Conservation (phyloP, 2,113 vertebrate species). For the Rutilus rutilus region DNA sequence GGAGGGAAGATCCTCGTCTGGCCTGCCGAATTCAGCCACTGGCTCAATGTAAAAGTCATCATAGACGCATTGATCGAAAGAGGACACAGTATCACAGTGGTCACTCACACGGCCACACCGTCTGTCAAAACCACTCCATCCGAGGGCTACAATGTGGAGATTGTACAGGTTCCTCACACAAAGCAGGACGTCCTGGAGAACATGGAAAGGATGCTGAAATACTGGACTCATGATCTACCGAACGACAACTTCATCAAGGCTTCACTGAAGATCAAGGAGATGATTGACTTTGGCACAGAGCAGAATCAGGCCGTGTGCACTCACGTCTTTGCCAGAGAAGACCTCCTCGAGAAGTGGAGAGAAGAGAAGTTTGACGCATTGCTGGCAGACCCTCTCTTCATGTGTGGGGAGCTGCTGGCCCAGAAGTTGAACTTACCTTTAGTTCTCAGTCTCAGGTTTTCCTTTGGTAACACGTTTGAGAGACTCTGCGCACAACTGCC, state of each 20-base stretch:
- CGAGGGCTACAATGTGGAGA: slow-evolving; percentile 22
- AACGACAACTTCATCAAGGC: slow-evolving; percentile 51
- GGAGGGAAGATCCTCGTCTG: slow-evolving; percentile 68
- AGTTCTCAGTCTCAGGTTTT: slow-evolving; percentile 64
- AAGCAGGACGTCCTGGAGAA: slow-evolving; percentile 34
- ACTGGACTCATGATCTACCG: slow-evolving; percentile 54
- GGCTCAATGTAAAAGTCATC: slow-evolving; percentile 66
- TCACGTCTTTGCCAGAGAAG: slow-evolving; percentile 49
- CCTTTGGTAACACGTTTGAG: slow-evolving; percentile 60
- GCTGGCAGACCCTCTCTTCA: slow-evolving; percentile 64
- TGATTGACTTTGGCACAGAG: slow-evolving; percentile 42
- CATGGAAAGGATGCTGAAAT: slow-evolving; percentile 48
- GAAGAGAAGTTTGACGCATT: slow-evolving; percentile 50
- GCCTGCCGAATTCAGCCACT: slow-evolving; percentile 72
- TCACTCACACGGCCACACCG: slow-evolving; percentile 40
- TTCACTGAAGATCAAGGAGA: slow-evolving; percentile 37
- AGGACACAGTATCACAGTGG: slow-evolving; percentile 67
- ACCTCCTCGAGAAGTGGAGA: slow-evolving; percentile 72
- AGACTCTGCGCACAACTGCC: slow-evolving; percentile 66
- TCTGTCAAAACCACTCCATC: slow-evolving; percentile 34
- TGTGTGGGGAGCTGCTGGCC: slow-evolving; percentile 68
- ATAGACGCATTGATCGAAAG: slow-evolving; percentile 59
- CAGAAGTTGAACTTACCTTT: slow-evolving; percentile 70
- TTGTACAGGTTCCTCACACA: slow-evolving; percentile 44
- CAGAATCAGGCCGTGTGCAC: neutral